These are phyloP conservation scores for Sceloporus undulatus DNA, from an alignment of 2,113 vertebrate species.

Conservation along the genomic window DNA sequence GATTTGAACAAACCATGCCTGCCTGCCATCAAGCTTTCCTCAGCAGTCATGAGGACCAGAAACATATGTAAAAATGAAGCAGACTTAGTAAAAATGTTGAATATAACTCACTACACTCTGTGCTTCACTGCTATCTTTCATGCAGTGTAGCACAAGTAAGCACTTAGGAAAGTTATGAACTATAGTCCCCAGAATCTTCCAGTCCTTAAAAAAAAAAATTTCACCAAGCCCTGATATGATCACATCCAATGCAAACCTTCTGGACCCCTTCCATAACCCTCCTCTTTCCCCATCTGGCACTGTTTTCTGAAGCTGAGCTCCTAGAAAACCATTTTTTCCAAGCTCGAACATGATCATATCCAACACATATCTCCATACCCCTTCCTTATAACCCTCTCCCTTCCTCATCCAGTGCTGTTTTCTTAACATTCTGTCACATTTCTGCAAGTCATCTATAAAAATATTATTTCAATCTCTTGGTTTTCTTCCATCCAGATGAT, in stretches of 20 bases:
- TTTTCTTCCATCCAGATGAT: neutral
- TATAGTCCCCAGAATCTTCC: too few species aligned
- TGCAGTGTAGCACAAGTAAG: too few species aligned
- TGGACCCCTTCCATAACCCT: too few species aligned
- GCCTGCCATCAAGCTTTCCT: neutral
- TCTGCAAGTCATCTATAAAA: constrained; percentile 24
- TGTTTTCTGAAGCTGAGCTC: too few species aligned
- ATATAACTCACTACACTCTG: neutral
- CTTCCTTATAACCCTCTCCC: neutral
- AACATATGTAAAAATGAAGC: neutral
- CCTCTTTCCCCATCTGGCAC: too few species aligned
- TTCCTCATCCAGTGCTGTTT: constrained; percentile 4
- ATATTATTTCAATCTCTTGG: constrained; percentile 9
- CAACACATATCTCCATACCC: neutral
- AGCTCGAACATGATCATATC: neutral
- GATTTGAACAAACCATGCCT: neutral
- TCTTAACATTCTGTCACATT: constrained; percentile 8
- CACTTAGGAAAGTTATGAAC: too few species aligned
- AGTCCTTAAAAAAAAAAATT: too few species aligned
- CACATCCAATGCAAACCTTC: too few species aligned
- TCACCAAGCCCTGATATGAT: too few species aligned
- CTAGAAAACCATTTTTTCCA: too few species aligned
- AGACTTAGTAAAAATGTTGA: neutral
- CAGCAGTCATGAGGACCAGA: constrained; percentile 8
- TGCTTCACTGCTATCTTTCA: neutral